Percentiles rank a stretch among this genome's conserved stretches.
phyloP scores from a whole-genome alignment of 2,113 vertebrate species.

The Channa argus region DNA sequence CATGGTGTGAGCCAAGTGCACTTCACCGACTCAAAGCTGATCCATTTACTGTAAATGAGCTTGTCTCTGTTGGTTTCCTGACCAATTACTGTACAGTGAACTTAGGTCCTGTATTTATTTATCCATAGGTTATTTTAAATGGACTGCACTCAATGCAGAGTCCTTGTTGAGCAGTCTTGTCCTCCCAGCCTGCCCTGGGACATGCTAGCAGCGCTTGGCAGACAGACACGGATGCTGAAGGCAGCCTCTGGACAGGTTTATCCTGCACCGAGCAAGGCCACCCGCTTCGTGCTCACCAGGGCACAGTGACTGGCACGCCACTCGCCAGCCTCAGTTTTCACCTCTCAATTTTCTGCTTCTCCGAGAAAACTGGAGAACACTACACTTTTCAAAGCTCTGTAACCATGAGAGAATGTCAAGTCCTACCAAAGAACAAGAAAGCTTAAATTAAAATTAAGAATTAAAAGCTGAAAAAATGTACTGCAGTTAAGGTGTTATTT shows the following conservation, averaged over 20 bases:
- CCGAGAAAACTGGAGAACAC: slow-evolving; percentile 58
- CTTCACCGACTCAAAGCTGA: slow-evolving; percentile 78
- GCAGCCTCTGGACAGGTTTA: slow-evolving; percentile 77
- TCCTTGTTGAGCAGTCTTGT: slow-evolving; percentile 75
- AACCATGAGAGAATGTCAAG: slow-evolving; percentile 47
- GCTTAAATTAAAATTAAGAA: background rate
- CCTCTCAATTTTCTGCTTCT: slow-evolving; percentile 75
- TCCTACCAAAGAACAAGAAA: slow-evolving; percentile 43
- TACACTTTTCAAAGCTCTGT: slow-evolving; percentile 45
- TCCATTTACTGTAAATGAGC: slow-evolving; percentile 83
- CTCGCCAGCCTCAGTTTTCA: slow-evolving; percentile 65
- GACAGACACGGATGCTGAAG: slow-evolving; percentile 72
- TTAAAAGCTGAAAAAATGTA: too few relatives aligned
- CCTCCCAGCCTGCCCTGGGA: slow-evolving; percentile 68
- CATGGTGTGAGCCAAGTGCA: slow-evolving; percentile 73
- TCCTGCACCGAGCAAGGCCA: slow-evolving; percentile 70
- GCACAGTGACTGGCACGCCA: slow-evolving; percentile 74
- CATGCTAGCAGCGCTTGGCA: slow-evolving; percentile 74
- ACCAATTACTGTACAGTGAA: slow-evolving; percentile 82
- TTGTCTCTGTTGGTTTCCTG: slow-evolving; percentile 82
- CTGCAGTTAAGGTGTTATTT: too few relatives aligned
- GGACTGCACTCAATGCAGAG: slow-evolving; percentile 75
- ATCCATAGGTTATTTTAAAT: slow-evolving; percentile 82
- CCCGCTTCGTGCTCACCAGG: slow-evolving; percentile 76
- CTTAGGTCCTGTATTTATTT: slow-evolving; percentile 80